Evolutionary conservation across 2,888 invertebrate species (phyloP).

Genomic region (Conomelus anceps): DNA sequence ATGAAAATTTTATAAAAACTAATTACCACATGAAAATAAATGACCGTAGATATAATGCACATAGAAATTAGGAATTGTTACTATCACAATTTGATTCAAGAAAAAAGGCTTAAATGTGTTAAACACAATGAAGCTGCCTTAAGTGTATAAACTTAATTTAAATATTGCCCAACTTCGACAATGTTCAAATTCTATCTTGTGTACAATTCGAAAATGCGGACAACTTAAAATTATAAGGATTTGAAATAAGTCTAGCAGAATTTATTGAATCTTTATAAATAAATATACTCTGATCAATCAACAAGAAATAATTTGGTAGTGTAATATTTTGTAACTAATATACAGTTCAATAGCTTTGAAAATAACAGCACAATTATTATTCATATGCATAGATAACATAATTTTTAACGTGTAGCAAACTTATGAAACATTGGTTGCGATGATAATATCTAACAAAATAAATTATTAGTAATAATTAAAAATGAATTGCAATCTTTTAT

Average conservation of each 20-base stretch:
- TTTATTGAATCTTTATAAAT: not conserved
- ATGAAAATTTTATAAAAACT: not conserved
- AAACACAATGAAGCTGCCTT: not conserved
- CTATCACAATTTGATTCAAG: not conserved
- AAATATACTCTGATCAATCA: not conserved
- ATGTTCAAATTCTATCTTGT: too few species aligned
- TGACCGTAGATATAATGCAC: not conserved
- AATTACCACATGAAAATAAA: not conserved
- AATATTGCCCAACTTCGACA: not conserved
- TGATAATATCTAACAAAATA: not conserved
- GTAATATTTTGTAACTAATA: not conserved
- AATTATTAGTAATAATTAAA: too few species aligned
- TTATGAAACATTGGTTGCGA: not conserved
- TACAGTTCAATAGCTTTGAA: not conserved
- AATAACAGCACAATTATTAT: not conserved
- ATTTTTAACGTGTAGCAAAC: not conserved
- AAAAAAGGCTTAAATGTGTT: not conserved
- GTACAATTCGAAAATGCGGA: not conserved
- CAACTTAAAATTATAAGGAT: not conserved
- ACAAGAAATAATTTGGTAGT: not conserved
- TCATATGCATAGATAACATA: not conserved
- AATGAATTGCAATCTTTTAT: too few species aligned
- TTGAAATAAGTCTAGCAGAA: not conserved
- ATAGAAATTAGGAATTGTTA: not conserved
- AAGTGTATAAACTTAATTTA: not conserved